Evolutionary conservation across 2,888 invertebrate genomes (phyloP), one percentile per base, ranked within the genome.

Genomic region (Dynastes grantii): DNA sequence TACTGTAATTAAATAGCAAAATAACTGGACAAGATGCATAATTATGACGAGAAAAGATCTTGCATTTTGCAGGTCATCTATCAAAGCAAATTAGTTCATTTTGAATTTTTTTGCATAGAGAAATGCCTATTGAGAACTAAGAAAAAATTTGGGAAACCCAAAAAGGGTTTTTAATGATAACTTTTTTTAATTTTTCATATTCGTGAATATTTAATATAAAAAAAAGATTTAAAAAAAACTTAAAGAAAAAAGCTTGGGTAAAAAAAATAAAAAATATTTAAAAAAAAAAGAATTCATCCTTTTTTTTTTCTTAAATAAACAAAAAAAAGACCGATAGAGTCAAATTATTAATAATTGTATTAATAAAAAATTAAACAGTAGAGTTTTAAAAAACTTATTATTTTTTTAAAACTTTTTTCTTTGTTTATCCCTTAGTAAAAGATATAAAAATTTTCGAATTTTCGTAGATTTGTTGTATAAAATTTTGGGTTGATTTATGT

Each of bases 321-420:
- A 68, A 68, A 22, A 68, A 68, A 4, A 65, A 11, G 65, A 65
- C 37, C 45, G 6, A 40, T 45, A 22, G 16, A 29, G 68, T 68
- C 51, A 51, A 68, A 68, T 68, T 37, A 49, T 68, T 45, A 68
- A 49, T 68, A 68, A 68, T 68, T 68, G 29, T 68, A 51, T 22
- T 68, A 68, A 68, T 51, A 49, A 68, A 27, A 68, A 68, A 68
- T 49, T 22, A 68, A 68, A 68, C 68, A 49, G 27, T 51, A 68
- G 68, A 68, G 68, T 68, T 68, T 68, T 51, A 68, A 51, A 68
- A 68, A 68, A 51, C 51, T 51, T 51, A 68, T 51, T 68, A 45
- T 68, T 68, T 68, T 68, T 9, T 27, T n/a, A n/a, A n/a, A n/a
- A n/a, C 73, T 73, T 73, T 73, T 61, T 73, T 73, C 61, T 40